Evolutionary conservation across 1,140 invertebrate genomes (phyloP).

Genomic region (Zelostemma sp.): DNA sequence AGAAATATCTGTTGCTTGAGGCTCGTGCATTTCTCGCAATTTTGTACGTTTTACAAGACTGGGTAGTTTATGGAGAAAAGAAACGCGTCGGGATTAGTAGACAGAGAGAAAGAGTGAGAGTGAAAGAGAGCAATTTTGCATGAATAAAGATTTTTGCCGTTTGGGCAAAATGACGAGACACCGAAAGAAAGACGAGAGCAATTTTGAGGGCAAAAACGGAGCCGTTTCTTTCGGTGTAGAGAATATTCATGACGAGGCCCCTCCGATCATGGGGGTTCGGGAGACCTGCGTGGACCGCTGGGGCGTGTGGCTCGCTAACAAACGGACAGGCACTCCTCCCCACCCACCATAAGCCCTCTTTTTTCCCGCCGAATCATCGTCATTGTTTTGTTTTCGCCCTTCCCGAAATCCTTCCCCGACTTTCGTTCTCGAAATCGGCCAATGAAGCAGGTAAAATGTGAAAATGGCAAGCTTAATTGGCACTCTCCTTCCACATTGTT

Average conservation of each 20-base stretch:
- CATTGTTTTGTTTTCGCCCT: constrained; percentile 14
- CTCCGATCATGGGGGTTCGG: constrained; percentile 57
- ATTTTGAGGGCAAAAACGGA: too few relatives aligned
- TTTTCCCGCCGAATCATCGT: constrained; percentile 27
- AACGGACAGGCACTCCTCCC: constrained; percentile 70
- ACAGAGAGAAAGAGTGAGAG: constrained; percentile 20
- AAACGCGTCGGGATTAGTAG: background rate
- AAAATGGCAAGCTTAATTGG: constrained; percentile 75
- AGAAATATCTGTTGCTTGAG: constrained; percentile 40
- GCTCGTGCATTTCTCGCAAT: background rate
- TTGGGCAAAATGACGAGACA: too few relatives aligned
- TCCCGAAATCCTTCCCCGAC: constrained; percentile 24
- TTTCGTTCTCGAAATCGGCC: constrained; percentile 64
- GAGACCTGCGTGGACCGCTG: constrained; percentile 70
- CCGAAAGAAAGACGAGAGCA: too few relatives aligned
- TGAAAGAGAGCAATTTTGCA: constrained; percentile 1
- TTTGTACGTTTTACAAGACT: constrained; percentile 10
- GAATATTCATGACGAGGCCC: constrained; percentile 66
- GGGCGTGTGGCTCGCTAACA: constrained; percentile 71
- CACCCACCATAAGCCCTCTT: constrained; percentile 50
- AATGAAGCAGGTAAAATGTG: constrained; percentile 68
- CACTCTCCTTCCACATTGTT: constrained; percentile 86
- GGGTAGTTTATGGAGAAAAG: constrained; percentile 8
- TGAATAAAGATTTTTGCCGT: constrained; percentile 3
- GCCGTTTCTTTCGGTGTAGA: constrained; percentile 17